phyloP scores from a whole-genome alignment of 2,797 vertebrate genomes.

The Helarctos malayanus region DNA sequence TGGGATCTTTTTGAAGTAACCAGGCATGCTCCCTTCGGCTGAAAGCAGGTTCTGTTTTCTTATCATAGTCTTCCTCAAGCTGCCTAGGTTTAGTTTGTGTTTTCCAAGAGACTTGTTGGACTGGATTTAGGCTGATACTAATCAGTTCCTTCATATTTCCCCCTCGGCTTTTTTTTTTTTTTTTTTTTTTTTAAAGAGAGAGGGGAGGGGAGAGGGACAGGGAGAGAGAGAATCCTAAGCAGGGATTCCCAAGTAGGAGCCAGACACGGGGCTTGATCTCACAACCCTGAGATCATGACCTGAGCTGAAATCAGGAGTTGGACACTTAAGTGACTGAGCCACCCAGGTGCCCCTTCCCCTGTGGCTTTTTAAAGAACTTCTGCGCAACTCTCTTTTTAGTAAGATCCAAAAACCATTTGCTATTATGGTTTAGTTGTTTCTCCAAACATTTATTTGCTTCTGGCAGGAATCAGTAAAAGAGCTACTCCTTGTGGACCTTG shows the following conservation, averaged over 20 bases:
- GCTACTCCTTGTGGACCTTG: background rate
- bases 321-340: background rate
- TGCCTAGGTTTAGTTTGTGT: background rate
- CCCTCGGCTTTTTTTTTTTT: constrained; percentile 8
- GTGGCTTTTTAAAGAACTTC: background rate
- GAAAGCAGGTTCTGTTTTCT: constrained; percentile 50
- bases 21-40: background rate
- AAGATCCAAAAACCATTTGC: constrained; percentile 5
- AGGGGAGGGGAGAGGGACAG: no score
- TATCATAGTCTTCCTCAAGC: background rate
- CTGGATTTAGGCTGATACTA: constrained; percentile 54
- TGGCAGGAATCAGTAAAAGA: background rate
- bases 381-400: background rate
- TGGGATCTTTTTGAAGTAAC: background rate
- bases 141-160: constrained; percentile 51
- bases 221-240: no score
- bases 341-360: background rate
- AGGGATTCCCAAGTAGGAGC: no score
- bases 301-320: background rate
- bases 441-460: background rate
- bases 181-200: background rate
- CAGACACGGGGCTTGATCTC: no score
- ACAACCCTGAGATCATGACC: no score
- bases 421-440: background rate
- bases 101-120: constrained; percentile 50